Conservation (phyloP, 1,140 invertebrate species). For the Ptiloglossa arizonensis region DNA sequence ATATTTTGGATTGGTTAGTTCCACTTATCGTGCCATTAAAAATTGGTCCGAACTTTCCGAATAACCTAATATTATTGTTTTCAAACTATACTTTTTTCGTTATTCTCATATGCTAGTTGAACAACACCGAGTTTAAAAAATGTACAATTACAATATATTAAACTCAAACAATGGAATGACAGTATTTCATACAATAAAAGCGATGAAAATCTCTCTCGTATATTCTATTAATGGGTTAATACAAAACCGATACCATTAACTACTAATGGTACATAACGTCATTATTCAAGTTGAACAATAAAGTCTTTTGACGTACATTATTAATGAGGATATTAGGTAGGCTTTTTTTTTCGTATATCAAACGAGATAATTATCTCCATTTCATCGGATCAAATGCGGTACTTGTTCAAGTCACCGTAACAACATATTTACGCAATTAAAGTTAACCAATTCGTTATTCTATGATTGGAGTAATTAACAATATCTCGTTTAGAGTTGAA, state of each 20-base stretch:
- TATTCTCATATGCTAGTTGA: no score
- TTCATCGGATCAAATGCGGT: not conserved
- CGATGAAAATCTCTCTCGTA: not conserved
- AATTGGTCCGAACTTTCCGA: no score
- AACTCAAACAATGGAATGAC: no score
- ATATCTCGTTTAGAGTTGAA: not conserved
- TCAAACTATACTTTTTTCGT: no score
- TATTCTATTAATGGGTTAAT: not conserved
- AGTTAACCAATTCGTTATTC: not conserved
- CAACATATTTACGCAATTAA: constrained; percentile 4
- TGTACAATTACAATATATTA: no score
- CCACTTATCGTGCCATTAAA: no score
- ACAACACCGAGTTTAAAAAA: no score
- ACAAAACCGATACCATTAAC: not conserved
- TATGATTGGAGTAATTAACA: not conserved
- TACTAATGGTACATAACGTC: not conserved
- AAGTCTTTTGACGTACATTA: constrained; percentile 18
- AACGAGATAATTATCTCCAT: constrained; percentile 9
- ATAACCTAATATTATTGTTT: no score
- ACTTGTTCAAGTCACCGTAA: not conserved
- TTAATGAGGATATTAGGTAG: not conserved
- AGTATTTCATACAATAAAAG: not conserved
- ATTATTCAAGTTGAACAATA: constrained; percentile 13
- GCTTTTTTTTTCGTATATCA: constrained; percentile 14
- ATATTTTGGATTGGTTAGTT: no score